Evolutionary conservation across 2,113 vertebrate species (phyloP), one percentile per base, ranked within the genome.

Genomic region (Fregetta grallaria): DNA sequence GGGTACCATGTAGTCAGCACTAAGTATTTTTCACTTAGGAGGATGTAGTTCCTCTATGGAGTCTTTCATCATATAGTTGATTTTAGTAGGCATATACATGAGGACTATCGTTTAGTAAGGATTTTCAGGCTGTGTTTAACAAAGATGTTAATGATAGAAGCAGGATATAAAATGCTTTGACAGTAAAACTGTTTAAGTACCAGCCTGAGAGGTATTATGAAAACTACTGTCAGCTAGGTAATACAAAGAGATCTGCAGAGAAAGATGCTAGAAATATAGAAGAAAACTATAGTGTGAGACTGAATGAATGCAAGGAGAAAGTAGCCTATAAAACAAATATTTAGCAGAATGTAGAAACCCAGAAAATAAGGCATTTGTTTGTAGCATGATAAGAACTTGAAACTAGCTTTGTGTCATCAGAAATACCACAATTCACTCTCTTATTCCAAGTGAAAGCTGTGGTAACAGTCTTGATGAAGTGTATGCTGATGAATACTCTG

Each of bases 361-460:
- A 67, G 55, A 86, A 95, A 94, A 78, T 34, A 94, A 91, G 40
- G 8, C 68, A 75, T 84, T 90, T 84, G 10, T 90, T 92, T 95
- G 55, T 72, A 71, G 22, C 30, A 23, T 2, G 19, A 84, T 67
- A 83, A 67, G 59, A 50, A 27, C 47, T 67, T 67, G 65, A 86
- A 95, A 88, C 76, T 89, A 81, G 30, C 80, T 81, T 95, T 92
- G 10, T 96, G 70, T 87, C 53, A 79, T 85, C 58, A 85, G 86
- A 89, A 93, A 89, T 84, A 56, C 17, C 73, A 86, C 53, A 89
- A 78, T 96, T 95, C 86, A 89, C 25, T 53, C 36, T 75, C 44
- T 63, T 92, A 91, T 95, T 94, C 65, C 61, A 76, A 81, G 70
- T 78, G 68, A 94, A 97, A 94, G 67, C 67, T 86, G n/a, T 91